Conservation (phyloP, 2,888 invertebrate species). For the Netelia virgata region DNA sequence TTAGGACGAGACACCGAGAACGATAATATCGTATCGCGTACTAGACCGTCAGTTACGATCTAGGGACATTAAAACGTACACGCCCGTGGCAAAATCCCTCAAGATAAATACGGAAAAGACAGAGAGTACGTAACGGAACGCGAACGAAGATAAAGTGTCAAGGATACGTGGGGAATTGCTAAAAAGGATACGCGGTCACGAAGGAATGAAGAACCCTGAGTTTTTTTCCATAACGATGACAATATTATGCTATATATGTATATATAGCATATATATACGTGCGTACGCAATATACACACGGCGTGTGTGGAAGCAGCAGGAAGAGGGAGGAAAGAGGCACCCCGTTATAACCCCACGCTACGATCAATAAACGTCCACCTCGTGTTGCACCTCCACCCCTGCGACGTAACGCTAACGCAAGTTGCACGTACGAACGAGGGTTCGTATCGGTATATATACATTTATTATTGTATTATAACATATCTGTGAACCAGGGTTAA, state of each 20-base stretch:
- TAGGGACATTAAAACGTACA: neutral
- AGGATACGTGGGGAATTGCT: neutral
- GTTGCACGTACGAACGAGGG: neutral
- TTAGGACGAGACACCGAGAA: neutral
- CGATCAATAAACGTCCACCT: conserved; percentile 20
- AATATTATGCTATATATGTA: neutral
- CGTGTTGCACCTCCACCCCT: conserved; percentile 7
- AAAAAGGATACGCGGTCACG: neutral
- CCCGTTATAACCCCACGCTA: neutral
- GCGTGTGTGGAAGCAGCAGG: conserved; percentile 16
- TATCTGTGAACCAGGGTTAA: too few relatives aligned
- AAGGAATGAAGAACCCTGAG: neutral
- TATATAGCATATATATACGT: too few relatives aligned
- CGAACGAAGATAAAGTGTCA: neutral
- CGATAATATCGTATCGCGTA: neutral
- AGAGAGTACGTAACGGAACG: neutral
- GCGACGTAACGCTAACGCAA: conserved; percentile 16
- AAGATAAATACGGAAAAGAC: neutral
- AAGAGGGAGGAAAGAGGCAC: neutral
- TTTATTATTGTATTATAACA: too few relatives aligned
- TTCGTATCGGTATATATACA: neutral
- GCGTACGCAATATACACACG: neutral
- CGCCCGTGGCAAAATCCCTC: neutral
- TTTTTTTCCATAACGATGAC: neutral
- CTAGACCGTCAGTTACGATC: neutral